These are phyloP conservation scores for Zaprionus kolodkinae DNA, from an alignment of 1,140 invertebrate species.

Conservation along the genomic window DNA sequence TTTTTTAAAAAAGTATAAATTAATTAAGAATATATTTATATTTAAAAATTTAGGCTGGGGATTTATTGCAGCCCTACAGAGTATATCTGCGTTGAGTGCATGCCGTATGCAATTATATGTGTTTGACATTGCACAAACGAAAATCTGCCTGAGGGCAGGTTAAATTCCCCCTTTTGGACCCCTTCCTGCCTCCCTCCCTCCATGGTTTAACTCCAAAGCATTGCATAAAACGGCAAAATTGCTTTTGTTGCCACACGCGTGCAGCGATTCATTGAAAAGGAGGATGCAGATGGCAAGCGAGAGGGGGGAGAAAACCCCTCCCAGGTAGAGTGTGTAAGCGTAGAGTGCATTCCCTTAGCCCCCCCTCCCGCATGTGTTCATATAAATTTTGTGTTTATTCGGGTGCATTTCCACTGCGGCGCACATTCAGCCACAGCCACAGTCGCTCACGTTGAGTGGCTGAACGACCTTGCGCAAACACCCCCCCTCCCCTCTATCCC, in stretches of 20 bases:
- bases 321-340: background rate
- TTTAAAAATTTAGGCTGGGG: too few species aligned
- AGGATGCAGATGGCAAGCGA: background rate
- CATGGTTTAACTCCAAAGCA: slow-evolving; percentile 46
- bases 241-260: slow-evolving; percentile 66
- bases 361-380: slow-evolving; percentile 62
- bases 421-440: slow-evolving; percentile 61
- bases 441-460: slow-evolving; percentile 61
- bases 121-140: slow-evolving; percentile 42
- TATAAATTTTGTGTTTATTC: slow-evolving; percentile 83
- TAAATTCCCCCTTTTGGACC: slow-evolving; percentile 32
- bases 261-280: slow-evolving; percentile 27
- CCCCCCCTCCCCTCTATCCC: background rate
- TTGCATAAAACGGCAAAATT: slow-evolving; percentile 74
- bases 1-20: too few species aligned
- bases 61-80: too few species aligned
- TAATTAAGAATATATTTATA: too few species aligned
- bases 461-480: slow-evolving; percentile 36
- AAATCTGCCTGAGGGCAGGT: slow-evolving; percentile 48
- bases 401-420: slow-evolving; percentile 79
- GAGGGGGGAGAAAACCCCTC: background rate
- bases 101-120: background rate
- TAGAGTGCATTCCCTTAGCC: slow-evolving; percentile 31
- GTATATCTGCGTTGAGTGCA: slow-evolving; percentile 10
- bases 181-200: too few species aligned